Evolutionary conservation across 2,888 invertebrate genomes (phyloP), one percentile per base, ranked within the genome.

Genomic region (Mactromeris polynyma): DNA sequence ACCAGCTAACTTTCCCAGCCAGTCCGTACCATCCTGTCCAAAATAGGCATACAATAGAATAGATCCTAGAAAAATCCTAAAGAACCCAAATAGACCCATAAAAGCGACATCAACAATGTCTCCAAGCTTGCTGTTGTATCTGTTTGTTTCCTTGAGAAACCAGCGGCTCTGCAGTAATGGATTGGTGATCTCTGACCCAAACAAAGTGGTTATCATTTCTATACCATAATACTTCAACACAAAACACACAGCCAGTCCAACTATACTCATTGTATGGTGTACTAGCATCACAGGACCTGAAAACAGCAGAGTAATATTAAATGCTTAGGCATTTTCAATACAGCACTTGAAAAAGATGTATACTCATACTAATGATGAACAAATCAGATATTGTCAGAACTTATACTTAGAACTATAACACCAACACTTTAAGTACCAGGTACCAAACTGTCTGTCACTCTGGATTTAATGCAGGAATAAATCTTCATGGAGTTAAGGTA

Each of bases 111-210:
- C 96, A 40, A 96, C 94, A 19, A 95, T n/a, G 46, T 96, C 95
- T 0, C 94, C 96, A 6, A 94, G 87, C 40, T 92, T 36, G 0
- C 95, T 94, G 46, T 94, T 86, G 42, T 95, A 93, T 21, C 88
- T 90, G 7, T 94, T 94, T 0, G 94, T 92, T 42, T 96, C 94
- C 19, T 93, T 88, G 17, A 96, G 92, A 88, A 96, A 96, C 96
- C 96, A 97, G 1, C 97, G 95, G n/a, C 94, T 46, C 92, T 97
- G 97, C 17, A 96, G 94, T 7, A 97, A 92, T 0, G 97, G 97
- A 88, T 96, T 96, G 69, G 96, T 96, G 31, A 96, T 87, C 90
- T 97, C 97, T 0, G 96, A 94, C 0, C 96, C 96, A 58, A 95
- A 94, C 31, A 97, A 93, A 6, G 96, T 95, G 21, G 96, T 95